Evolutionary conservation across 2,888 invertebrate genomes (phyloP).

Genomic region (Catocala fraxini): DNA sequence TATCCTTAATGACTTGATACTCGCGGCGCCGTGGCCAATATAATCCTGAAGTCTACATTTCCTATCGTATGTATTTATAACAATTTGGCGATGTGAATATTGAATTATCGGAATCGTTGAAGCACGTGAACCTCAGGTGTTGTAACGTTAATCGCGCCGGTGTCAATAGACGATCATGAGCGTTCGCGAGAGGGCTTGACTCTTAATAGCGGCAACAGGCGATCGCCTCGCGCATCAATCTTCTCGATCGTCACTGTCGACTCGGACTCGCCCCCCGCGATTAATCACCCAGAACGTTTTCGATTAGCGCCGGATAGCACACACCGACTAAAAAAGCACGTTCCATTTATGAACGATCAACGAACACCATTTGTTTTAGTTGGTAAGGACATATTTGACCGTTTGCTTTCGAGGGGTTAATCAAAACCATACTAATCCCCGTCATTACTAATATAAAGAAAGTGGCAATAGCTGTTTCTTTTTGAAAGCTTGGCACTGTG

Average conservation of each 20-base stretch:
- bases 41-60: no score
- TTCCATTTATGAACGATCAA: slow-evolving; percentile 72
- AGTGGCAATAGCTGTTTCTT: no score
- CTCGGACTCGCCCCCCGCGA: slow-evolving; percentile 75
- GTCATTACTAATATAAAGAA: no score
- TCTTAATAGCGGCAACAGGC: slow-evolving; percentile 67
- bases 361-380: slow-evolving; percentile 58
- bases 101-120: slow-evolving; percentile 21
- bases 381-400: slow-evolving; percentile 44
- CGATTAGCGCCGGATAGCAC: slow-evolving; percentile 79
- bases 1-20: no score
- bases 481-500: no score
- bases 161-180: slow-evolving; percentile 58
- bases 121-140: slow-evolving; percentile 43
- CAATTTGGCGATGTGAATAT: no score
- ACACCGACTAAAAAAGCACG: slow-evolving; percentile 62
- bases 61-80: no score
- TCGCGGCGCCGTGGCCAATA: no score
- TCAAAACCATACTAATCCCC: background rate
- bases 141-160: slow-evolving; percentile 44
- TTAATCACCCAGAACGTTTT: slow-evolving; percentile 83
- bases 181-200: slow-evolving; percentile 58
- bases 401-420: slow-evolving; percentile 28
- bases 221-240: slow-evolving; percentile 73
- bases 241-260: slow-evolving; percentile 79